A percentile compares a stretch with the other conserved stretches of the same genome.
These are phyloP conservation scores for Volucella inflata DNA, from an alignment of 2,888 invertebrate species.

Conservation along the genomic window DNA sequence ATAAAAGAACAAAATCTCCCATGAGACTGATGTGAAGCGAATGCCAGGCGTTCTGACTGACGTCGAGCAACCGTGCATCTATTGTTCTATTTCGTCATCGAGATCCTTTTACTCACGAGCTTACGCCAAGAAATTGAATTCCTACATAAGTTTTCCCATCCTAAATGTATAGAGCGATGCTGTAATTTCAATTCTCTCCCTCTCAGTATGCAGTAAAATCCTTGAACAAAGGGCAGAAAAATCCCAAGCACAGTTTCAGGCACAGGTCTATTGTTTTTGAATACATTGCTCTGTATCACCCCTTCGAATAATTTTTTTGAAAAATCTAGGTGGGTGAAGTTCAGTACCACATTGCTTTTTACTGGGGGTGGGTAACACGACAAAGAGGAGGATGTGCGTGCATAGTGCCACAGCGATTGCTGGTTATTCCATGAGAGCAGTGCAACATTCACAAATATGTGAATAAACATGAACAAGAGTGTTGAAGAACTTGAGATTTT, in stretches of 20 bases:
- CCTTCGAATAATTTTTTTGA: conserved; percentile 60
- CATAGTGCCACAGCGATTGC: conserved; percentile 23
- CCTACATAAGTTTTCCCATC: conserved; percentile 66
- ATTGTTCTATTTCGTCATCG: conserved; percentile 62
- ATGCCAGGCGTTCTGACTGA: conserved; percentile 37
- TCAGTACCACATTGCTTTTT: conserved; percentile 6
- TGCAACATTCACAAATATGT: conserved; percentile 45
- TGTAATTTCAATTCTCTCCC: conserved; percentile 58
- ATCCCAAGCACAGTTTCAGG: conserved; percentile 61
- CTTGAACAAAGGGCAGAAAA: conserved; percentile 44
- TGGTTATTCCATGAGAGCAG: neutral
- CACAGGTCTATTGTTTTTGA: conserved; percentile 58
- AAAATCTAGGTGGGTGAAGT: conserved; percentile 68
- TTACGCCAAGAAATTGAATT: conserved; percentile 67
- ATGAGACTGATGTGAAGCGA: conserved; percentile 37
- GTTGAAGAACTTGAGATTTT: no score
- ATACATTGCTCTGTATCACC: conserved; percentile 63
- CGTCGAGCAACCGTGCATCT: conserved; percentile 53
- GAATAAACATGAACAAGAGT: conserved; percentile 29
- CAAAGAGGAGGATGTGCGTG: conserved; percentile 38
- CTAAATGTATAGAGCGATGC: conserved; percentile 39
- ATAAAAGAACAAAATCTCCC: conserved; percentile 69
- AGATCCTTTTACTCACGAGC: conserved; percentile 47
- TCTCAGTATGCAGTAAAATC: conserved; percentile 39
- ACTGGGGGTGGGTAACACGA: conserved; percentile 38